Base-by-base conservation (phyloP, 2,797 vertebrate species). In the Euthynnus affinis region DNA sequence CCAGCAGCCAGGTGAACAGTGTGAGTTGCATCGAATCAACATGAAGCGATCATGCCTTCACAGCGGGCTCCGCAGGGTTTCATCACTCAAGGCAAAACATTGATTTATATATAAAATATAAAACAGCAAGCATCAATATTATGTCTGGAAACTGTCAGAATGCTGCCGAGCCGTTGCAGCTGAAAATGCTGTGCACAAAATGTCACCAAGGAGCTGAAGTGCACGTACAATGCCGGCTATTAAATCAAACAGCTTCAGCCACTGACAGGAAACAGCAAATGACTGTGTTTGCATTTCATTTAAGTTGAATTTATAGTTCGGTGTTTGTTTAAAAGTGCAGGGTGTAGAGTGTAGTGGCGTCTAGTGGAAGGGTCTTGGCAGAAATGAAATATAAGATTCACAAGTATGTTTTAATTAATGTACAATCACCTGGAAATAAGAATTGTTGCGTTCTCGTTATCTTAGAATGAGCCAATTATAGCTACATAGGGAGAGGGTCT, bases 191-290 rank as follows among this genome's bases (percentile, higher is more conserved):
- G 23, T 6, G 61, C 74, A 69, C 76, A 74, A 74, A 61, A 76
- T 71, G 73, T 86, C 81, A 71, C 13, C 42, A 4, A 1, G 51
- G 69, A 86, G 70, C 48, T 18, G 49, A 48, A 76, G 84, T 34
- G 67, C 78, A 34, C 6, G 3, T 9, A 32, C 52, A 0, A 13
- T 2, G 14, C 25, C 3, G 23, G 23, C 58, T 40, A 44, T 76
- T 82, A 81, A 81, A 81, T 82, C 74, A 83, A 75, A 76, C 27
- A 5, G 14, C 48, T 52, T 52, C 67, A 2, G 78, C 37, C n/a
- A 3, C 58, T 15, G 49, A 69, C 53, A 71, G 53, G 56, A 74
- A 70, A 78, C 52, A 12, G 25, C 59, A 23, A 59, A 76, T 1
- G 58, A 60, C 9, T 59, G 66, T 79, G 72, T 79, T 85, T 72